These are phyloP conservation scores for Imbricaverruca yamaguchii DNA, from an alignment of 2,888 invertebrate species.

Conservation along the genomic window DNA sequence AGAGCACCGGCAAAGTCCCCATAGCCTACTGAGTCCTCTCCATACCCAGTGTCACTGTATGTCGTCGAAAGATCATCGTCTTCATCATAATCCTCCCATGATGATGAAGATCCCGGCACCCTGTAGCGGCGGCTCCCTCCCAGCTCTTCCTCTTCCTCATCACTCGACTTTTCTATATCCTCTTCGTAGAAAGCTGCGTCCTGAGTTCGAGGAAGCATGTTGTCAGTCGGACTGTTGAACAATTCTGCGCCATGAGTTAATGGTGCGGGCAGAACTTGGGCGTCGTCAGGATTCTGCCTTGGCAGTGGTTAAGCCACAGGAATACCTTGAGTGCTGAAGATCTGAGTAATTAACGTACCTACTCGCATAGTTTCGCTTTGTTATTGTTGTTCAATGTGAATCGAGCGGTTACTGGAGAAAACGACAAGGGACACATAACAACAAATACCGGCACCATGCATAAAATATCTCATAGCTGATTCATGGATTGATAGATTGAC, in stretches of 20 bases:
- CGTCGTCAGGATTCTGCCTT: background rate
- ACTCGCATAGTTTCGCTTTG: background rate
- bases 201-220: background rate
- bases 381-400: background rate
- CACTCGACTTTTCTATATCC: background rate
- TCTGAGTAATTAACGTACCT: background rate
- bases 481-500: too few species aligned
- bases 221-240: background rate
- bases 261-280: background rate
- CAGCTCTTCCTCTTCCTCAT: background rate
- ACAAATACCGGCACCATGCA: too few species aligned
- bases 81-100: background rate
- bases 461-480: too few species aligned
- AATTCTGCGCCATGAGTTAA: background rate
- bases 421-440: too few species aligned
- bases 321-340: too few species aligned
- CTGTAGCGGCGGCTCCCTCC: background rate
- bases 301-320: too few species aligned
- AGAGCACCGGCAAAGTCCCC: background rate
- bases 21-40: background rate
- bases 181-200: conserved; percentile 9
- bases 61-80: background rate
- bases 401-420: too few species aligned
- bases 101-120: background rate
- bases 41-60: background rate